These are phyloP conservation scores for Saccostrea glomerata DNA, from an alignment of 1,140 invertebrate genomes.

Conservation along the genomic window DNA sequence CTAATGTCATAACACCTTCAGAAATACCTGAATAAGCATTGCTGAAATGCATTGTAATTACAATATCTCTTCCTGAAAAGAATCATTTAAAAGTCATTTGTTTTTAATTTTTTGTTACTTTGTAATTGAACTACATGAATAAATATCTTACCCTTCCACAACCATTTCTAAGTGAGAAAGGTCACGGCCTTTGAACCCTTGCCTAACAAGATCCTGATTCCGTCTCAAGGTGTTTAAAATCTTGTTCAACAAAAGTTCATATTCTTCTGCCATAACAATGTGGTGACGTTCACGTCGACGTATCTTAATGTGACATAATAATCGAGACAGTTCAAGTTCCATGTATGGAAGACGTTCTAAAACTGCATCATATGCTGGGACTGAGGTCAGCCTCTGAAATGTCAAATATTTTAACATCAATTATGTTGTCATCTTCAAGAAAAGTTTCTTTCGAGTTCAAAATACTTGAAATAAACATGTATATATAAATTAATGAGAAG, in stretches of 20 bases:
- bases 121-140: neutral
- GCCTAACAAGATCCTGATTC: slow-evolving; percentile 63
- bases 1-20: too few species aligned
- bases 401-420: neutral
- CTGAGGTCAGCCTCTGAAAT: slow-evolving; percentile 61
- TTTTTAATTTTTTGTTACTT: neutral
- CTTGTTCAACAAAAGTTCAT: slow-evolving; percentile 73
- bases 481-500: too few species aligned
- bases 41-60: too few species aligned
- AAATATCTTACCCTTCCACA: slow-evolving; percentile 69
- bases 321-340: slow-evolving; percentile 67
- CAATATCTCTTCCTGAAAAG: neutral
- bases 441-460: too few species aligned
- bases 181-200: slow-evolving; percentile 59
- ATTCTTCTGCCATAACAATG: slow-evolving; percentile 73
- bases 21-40: too few species aligned
- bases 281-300: slow-evolving; percentile 62
- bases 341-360: slow-evolving; percentile 67
- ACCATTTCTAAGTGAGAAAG: slow-evolving; percentile 70
- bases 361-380: slow-evolving; percentile 65
- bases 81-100: neutral
- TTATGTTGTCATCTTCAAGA: too few species aligned
- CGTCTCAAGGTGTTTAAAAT: slow-evolving; percentile 70
- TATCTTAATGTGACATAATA: slow-evolving; percentile 67
- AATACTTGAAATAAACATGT: too few species aligned